Evolutionary conservation across 2,113 vertebrate species (phyloP), one percentile per base, ranked within the genome.

Genomic region (Pavo muticus): DNA sequence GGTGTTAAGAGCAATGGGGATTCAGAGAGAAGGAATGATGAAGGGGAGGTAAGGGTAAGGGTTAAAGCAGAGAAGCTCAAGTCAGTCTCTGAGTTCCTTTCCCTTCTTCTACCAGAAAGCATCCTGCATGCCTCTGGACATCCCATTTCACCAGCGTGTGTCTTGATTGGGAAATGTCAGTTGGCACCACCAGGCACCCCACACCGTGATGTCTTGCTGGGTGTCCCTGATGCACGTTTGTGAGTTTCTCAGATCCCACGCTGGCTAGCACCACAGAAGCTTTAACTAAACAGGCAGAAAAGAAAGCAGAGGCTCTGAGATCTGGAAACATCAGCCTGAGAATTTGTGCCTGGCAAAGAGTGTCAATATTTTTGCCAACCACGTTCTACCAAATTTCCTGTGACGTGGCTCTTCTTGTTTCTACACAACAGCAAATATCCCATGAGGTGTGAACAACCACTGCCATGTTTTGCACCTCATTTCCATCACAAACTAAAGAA

Each of bases 291-390:
- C 57, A 93, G 61, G 65, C 60, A 88, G 82, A 88, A 90, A 86
- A 86, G 52, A 69, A 93, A 88, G 52, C 1, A 0, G 68, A 93
- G 67, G 59, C 77, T 92, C 50, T 87, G 74, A 91, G 50, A 77
- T 86, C 50, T 94, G 82, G 72, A 93, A 95, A 85, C 90, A 85
- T 86, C 82, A 81, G 19, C 64, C 65, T 83, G 78, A 80, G 68
- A 47, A 93, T 91, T 91, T 76, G 77, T 37, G 83, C 52, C 65
- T 86, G 90, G 85, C 82, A 93, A 94, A 94, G 78, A 71, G 61
- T 48, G 35, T 50, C 90, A 83, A 17, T 68, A 23, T 63, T 80
- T 80, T 37, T 96, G 75, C 84, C 91, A 95, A 76, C 39, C 1
- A 2, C 87, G 42, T 71, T 61, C 71, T 70, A 23, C 50, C 83